Percentiles rank a stretch among this genome's conserved stretches.
phyloP scores from a whole-genome alignment of 2,113 vertebrate species.

The Rhegmatorhina hoffmannsi region DNA sequence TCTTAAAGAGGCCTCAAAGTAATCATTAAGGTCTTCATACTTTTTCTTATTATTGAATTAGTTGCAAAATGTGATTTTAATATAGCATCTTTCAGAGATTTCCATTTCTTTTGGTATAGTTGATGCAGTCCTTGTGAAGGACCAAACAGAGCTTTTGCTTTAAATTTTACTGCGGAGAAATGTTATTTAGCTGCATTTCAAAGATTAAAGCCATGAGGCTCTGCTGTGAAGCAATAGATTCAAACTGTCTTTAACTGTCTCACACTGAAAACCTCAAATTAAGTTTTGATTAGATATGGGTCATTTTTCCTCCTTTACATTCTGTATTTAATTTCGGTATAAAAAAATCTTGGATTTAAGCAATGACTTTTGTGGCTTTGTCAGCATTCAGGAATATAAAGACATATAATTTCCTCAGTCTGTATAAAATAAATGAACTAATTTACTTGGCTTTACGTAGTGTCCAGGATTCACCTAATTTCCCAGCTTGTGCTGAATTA shows the following conservation, averaged over 20 bases:
- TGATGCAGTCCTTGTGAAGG: neutral
- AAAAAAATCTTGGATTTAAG: neutral
- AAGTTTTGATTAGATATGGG: neutral
- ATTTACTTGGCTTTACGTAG: neutral
- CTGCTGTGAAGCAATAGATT: neutral
- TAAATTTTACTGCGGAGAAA: neutral
- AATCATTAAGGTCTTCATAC: neutral
- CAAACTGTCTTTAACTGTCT: neutral
- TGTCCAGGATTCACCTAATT: neutral
- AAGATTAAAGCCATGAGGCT: neutral
- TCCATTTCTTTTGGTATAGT: neutral
- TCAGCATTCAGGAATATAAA: neutral
- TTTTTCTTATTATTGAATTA: neutral
- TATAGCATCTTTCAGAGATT: neutral
- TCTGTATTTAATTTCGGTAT: neutral
- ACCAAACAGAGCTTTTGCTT: neutral
- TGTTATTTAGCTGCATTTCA: neutral
- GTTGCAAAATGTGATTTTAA: neutral
- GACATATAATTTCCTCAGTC: neutral
- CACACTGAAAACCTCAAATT: neutral
- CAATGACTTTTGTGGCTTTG: neutral
- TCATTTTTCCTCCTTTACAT: neutral
- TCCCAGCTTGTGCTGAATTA: neutral
- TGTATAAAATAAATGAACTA: neutral
- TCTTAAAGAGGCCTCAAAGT: neutral